Evolutionary conservation across 2,888 invertebrate genomes (phyloP).

Genomic region (Pterostichus madidus): DNA sequence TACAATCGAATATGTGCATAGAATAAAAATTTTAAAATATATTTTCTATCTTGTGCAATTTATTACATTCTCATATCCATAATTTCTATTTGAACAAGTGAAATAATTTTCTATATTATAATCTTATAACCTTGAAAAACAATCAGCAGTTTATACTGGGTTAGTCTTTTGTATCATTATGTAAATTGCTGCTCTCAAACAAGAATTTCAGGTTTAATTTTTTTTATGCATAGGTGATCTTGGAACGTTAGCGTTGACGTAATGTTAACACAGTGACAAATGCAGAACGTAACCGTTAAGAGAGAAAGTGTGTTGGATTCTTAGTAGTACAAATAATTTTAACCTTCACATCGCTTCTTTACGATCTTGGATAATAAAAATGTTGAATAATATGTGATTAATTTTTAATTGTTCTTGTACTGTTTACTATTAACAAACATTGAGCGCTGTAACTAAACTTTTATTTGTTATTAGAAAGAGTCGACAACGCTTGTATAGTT

Average conservation of each 20-base stretch:
- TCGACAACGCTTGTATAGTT: too few relatives aligned
- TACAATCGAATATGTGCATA: too few relatives aligned
- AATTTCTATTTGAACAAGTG: too few relatives aligned
- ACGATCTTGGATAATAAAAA: conserved; percentile 5
- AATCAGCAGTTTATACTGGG: too few relatives aligned
- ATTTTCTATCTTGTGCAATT: too few relatives aligned
- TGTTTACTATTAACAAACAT: neutral
- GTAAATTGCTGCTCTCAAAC: neutral
- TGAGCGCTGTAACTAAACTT: too few relatives aligned
- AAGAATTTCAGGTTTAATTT: neutral
- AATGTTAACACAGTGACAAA: conserved; percentile 1
- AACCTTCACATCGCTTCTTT: neutral
- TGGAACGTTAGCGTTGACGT: neutral
- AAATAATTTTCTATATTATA: too few relatives aligned
- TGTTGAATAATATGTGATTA: neutral
- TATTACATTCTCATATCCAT: too few relatives aligned
- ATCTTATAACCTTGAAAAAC: neutral
- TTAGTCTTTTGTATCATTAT: neutral
- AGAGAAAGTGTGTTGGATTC: neutral
- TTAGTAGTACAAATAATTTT: neutral
- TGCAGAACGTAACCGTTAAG: neutral
- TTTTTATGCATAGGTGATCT: neutral
- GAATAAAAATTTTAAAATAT: too few relatives aligned
- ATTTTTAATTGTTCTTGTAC: neutral
- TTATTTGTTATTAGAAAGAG: too few relatives aligned